Base-by-base conservation (phyloP, 2,797 vertebrate species). In the Rhinoraja longicauda region DNA sequence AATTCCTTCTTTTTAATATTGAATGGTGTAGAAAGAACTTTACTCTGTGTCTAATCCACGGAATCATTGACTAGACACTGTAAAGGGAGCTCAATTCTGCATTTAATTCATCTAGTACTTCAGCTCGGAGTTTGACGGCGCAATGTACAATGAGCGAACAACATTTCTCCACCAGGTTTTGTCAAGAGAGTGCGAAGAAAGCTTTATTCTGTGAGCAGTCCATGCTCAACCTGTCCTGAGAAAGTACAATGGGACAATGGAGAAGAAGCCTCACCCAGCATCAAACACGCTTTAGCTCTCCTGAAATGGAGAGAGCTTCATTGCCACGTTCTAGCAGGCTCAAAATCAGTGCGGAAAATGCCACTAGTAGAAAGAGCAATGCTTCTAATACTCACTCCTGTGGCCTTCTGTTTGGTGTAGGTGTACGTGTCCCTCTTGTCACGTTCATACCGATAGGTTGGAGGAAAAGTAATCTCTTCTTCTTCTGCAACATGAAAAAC, bases 321-420 rank as follows among this genome's bases (percentile, higher is more conserved):
- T n/a, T n/a, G 53, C 15, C 15, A n/a, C 59, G 62, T 12, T 29
- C 29, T 21, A 15, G 26, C 5, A n/a, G 5, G 0, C 29, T n/a
- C 82, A 32, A n/a, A 15, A 59, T 59, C 12, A 29, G 57, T 24
- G 2, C 84, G 57, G 7, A 62, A 62, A 59, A 32, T 62, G 15
- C 29, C 57, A 84, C 29, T 62, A 15, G 5, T 4, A 13, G 32
- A 7, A 5, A 57, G 59, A 88, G n/a, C n/a, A 36, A 67, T 32
- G 15, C 36, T 67, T 24, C 6, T 36, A 17, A 73, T 78, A 94
- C 97, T 95, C 96, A 99, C 99, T 97, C 98, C 98, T 0, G 99
- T 99, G 32, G 99, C 97, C 95, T 99, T 99, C 95, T 98, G 97
- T 96, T 99, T 99, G 36, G 97, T 99, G 96, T 99, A 99, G 93